Base-by-base conservation (phyloP, 2,888 invertebrate species). In the Plusia festucae region DNA sequence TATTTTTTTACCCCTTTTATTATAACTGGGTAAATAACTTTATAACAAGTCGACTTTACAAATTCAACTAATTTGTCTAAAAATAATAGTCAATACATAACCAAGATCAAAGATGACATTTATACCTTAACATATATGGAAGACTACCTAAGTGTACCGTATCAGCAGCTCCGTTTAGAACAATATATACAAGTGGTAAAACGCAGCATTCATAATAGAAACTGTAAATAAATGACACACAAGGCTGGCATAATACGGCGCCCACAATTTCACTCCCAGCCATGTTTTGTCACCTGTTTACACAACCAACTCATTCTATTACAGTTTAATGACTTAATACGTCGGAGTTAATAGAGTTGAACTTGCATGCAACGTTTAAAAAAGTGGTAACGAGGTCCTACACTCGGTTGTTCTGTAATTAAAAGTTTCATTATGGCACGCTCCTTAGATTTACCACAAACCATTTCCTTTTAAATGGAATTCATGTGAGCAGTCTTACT, bases 161-260 rank as follows among this genome's bases (percentile, higher is more conserved):
- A 16, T 13, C 8, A n/a, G 30, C 32, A n/a, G 27, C 32, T 7
- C n/a, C 51, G 40, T 15, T 20, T 2, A 55, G 30, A 53, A 40
- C 51, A 55, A 27, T 55, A 56, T 52, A 40, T 40, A 30, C 16
- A n/a, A 15, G 27, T 52, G 58, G 55, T 62, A 52, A 53, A 60
- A 61, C 49, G 8, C 49, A 32, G 44, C 40, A 22, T 60, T n/a
- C 22, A 51, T 57, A 53, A 40, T 30, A 49, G 16, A 20, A 30
- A 5, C 27, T 24, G 53, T 32, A 49, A 49, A 49, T 49, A 20
- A 49, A 49, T 20, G 46, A 49, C 18, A 49, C 20, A 20, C 46
- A 49, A 49, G 46, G 18, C 46, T 49, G 46, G 46, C 46, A 49
- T 49, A 49, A 49, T 49, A 20, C 20, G 46, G 46, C 46, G n/a